Evolutionary conservation across 2,797 vertebrate species (phyloP), one percentile per base, ranked within the genome.

Genomic region (Remorina albescens): DNA sequence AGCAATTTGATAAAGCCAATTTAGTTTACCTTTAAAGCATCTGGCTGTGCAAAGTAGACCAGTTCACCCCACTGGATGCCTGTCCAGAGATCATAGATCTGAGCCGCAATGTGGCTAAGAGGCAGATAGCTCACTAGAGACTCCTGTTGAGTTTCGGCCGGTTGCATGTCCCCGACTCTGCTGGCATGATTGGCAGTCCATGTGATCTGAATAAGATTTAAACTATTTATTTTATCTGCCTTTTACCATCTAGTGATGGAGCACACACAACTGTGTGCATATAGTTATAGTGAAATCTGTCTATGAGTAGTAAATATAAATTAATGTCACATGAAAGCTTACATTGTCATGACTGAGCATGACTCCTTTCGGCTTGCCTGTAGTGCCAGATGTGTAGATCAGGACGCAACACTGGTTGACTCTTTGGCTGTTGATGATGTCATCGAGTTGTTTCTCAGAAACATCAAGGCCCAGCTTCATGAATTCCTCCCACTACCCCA

Each of bases 281-380:
- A 28, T 13, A 54, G 5, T 26, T 18, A 13, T 30, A 26, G 13
- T 34, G 39, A 56, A 44, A 44, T 58, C 6, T 44, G 21, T 49
- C n/a, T 34, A 7, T 34, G 13, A 42, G 7, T 19, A 32, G 8
- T 2, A 19, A 1, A 32, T 10, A 30, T 18, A 6, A 49, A 61
- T 8, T 37, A 26, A 25, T 46, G 42, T n/a, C 44, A 65, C 21
- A 39, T 0, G 16, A 16, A 21, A 67, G 53, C 72, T 44, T 94
- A 97, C 96, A 13, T 97, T 97, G 87, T 97, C 96, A 32, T 97
- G 96, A 69, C 96, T 97, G 84, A 97, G 91, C 96, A 97, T 97
- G 63, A 95, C 96, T 72, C 96, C 96, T 89, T 97, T 97, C 0
- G 96, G 95, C 56, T 74, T 89, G 65, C 96, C 96, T 0, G 96